Conservation (phyloP, 2,888 invertebrate species). For the Portevinia maculata region DNA sequence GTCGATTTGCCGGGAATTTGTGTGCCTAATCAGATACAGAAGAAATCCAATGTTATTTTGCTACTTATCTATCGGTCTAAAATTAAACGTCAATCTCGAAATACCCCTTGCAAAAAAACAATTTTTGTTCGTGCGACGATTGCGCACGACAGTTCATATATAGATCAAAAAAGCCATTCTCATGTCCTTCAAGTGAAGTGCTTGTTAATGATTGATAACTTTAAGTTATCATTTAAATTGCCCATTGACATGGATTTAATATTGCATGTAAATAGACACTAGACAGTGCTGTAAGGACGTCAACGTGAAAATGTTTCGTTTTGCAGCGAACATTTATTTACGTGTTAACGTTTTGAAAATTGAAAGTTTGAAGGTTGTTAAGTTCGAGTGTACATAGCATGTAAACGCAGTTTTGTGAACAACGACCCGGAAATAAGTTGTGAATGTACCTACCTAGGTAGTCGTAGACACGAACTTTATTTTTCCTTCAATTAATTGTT, state of each 20-base stretch:
- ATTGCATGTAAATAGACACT: too few species aligned
- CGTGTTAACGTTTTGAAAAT: not conserved
- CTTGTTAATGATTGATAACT: constrained; percentile 37
- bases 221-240: constrained; percentile 43
- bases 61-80: constrained; percentile 24
- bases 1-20: constrained; percentile 1
- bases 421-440: constrained; percentile 15
- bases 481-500: constrained; percentile 23
- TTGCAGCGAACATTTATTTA: not conserved
- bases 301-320: not conserved
- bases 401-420: constrained; percentile 5
- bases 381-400: not conserved
- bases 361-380: not conserved
- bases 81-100: constrained; percentile 28
- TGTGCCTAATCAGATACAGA: constrained; percentile 8
- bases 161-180: constrained; percentile 19
- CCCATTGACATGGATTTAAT: constrained; percentile 44
- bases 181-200: constrained; percentile 28
- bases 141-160: constrained; percentile 1
- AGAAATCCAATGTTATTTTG: not conserved
- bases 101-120: constrained; percentile 30
- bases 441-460: not conserved
- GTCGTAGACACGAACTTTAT: constrained; percentile 1
- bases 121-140: constrained; percentile 12
- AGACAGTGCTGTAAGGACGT: constrained; percentile 7